Evolutionary conservation across 2,113 vertebrate genomes (phyloP), one percentile per base, ranked within the genome.

Genomic region (mouse (Mus musculus)): DNA sequence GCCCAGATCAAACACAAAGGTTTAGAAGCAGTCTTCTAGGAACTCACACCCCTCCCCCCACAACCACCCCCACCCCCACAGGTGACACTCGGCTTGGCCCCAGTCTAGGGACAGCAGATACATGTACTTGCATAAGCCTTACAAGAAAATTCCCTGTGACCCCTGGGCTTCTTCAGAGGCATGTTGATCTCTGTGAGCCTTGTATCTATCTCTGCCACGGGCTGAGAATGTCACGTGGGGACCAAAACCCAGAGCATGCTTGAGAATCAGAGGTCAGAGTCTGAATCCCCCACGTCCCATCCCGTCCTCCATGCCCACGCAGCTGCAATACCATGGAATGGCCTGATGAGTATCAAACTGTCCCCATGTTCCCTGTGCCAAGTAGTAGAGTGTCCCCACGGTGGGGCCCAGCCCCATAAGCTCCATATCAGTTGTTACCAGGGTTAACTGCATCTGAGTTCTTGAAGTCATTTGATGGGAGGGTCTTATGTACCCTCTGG

Each of bases 51-150:
- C n/a, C n/a, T n/a, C n/a, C n/a, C n/a, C n/a, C n/a, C n/a, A n/a
- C n/a, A n/a, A n/a, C n/a, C 19, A 28, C 3, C 39, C 2, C 2
- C 28, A 8, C 36, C 39, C 2, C 2, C 28, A 8, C 36, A 73
- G 36, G 12, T 6, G 13, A 56, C 19, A 72, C 12, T 33, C 46
- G 56, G 42, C 42, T 22, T 2, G 24, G 33, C 46, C 49, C 1
- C 13, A 26, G 49, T 39, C 49, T 72, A 24, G 67, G 17, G 22
- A n/a, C 20, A n/a, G 13, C 7, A 24, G 9, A 54, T 52, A 56
- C 5, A 14, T n/a, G 26, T 39, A 10, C 13, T 26, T 28, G 13
- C 7, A 30, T 14, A 16, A 56, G 69, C 13, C 14, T 59, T 54
- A 1, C 67, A 59, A 24, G 49, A 33, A 72, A 54, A 39, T 5